These are phyloP conservation scores for Rhizoglyphus robini DNA, from an alignment of 1,140 invertebrate species.

Conservation along the genomic window DNA sequence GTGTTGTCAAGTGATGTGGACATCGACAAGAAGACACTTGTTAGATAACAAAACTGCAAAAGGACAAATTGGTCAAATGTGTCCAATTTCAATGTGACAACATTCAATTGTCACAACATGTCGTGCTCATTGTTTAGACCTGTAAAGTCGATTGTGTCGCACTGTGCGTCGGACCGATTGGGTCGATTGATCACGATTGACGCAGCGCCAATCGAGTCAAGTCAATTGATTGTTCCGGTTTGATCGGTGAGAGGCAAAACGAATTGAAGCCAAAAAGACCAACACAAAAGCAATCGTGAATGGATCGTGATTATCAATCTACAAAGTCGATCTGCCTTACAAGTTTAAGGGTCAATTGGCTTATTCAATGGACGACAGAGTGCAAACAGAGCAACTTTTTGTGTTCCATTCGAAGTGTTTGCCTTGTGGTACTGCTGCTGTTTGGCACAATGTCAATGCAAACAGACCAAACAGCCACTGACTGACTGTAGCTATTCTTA, in stretches of 20 bases:
- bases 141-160: too few species aligned
- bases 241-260: neutral
- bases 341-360: slow-evolving; percentile 15
- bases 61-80: slow-evolving; percentile 6
- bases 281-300: neutral
- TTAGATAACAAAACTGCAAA: neutral
- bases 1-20: neutral
- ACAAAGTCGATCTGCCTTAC: slow-evolving; percentile 2
- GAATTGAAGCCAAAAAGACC: neutral
- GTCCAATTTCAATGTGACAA: neutral
- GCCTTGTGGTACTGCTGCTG: neutral
- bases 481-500: too few species aligned
- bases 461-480: slow-evolving; percentile 1
- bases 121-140: too few species aligned
- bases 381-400: neutral
- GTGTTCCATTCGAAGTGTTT: neutral
- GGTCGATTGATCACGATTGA: too few species aligned
- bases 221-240: neutral
- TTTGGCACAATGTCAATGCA: slow-evolving; percentile 13
- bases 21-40: neutral
- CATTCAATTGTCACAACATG: neutral
- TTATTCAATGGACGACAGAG: neutral
- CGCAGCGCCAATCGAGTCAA: too few species aligned
- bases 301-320: slow-evolving; percentile 6
- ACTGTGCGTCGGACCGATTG: too few species aligned